These are phyloP conservation scores for Nipponia nippon DNA, from an alignment of 2,113 vertebrate species.

Conservation along the genomic window DNA sequence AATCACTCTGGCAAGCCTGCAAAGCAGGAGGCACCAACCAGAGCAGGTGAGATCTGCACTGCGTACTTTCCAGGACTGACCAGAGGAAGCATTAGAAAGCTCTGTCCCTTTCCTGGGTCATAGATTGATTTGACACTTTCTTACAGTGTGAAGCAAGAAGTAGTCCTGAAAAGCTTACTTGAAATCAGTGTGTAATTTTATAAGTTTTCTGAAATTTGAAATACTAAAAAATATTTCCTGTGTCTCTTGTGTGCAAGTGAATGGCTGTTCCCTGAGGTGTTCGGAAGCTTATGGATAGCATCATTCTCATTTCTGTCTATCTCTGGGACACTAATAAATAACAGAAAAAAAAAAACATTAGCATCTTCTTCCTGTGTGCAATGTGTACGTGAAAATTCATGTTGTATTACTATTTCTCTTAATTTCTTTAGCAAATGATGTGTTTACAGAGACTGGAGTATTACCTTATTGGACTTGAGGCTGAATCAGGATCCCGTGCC, in stretches of 20 bases:
- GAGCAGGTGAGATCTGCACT: neutral
- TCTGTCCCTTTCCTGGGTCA: neutral
- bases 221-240: neutral
- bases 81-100: neutral
- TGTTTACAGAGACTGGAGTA: neutral
- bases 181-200: neutral
- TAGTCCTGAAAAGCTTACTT: neutral
- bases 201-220: neutral
- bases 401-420: neutral
- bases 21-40: neutral
- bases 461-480: slow-evolving; percentile 78
- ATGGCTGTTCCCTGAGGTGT: neutral
- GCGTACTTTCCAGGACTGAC: neutral
- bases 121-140: neutral
- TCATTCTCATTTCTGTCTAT: neutral
- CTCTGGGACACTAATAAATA: neutral
- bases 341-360: neutral
- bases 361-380: neutral
- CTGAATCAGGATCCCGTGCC: slow-evolving; percentile 80
- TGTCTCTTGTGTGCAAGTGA: neutral
- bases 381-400: neutral
- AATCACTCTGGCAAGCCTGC: neutral
- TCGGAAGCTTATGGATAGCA: neutral
- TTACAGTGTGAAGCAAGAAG: neutral
- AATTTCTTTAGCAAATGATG: neutral